Percentiles rank a stretch among this genome's conserved stretches.
These are phyloP conservation scores for Lysiphlebus fabarum DNA, from an alignment of 1,140 invertebrate genomes.

Conservation along the genomic window DNA sequence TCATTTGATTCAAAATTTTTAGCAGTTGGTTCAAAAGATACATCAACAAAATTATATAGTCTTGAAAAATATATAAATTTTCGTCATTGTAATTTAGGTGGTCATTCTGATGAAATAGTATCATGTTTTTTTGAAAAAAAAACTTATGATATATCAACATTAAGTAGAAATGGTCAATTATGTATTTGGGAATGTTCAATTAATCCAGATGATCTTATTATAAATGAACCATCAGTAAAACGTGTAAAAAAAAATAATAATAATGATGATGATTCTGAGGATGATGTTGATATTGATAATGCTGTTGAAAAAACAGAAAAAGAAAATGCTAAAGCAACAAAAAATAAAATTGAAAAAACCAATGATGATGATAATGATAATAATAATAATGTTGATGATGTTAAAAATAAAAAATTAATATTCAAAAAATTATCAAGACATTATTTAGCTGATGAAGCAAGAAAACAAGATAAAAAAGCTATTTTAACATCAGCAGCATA, in stretches of 20 bases:
- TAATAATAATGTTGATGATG: conserved; percentile 16
- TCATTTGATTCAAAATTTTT: conserved; percentile 84
- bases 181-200: conserved; percentile 87
- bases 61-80: conserved; percentile 74
- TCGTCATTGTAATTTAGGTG: conserved; percentile 67
- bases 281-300: conserved; percentile 51
- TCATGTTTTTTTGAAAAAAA: conserved; percentile 85
- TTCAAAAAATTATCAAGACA: conserved; percentile 70
- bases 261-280: conserved; percentile 49
- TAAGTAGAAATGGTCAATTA: conserved; percentile 69
- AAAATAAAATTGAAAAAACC: conserved; percentile 8
- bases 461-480: conserved; percentile 61
- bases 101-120: conserved; percentile 79
- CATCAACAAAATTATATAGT: conserved; percentile 75
- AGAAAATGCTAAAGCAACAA: conserved; percentile 29
- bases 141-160: conserved; percentile 75
- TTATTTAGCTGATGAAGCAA: conserved; percentile 69
- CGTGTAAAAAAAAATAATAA: conserved; percentile 49
- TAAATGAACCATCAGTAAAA: conserved; percentile 51
- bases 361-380: conserved; percentile 24
- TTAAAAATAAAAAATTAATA: conserved; percentile 56
- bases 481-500: conserved; percentile 75
- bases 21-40: conserved; percentile 84
- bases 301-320: conserved; percentile 38
- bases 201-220: conserved; percentile 63